Evolutionary conservation across 2,888 invertebrate genomes (phyloP), one percentile per base, ranked within the genome.

Genomic region (Philereme vetulata): DNA sequence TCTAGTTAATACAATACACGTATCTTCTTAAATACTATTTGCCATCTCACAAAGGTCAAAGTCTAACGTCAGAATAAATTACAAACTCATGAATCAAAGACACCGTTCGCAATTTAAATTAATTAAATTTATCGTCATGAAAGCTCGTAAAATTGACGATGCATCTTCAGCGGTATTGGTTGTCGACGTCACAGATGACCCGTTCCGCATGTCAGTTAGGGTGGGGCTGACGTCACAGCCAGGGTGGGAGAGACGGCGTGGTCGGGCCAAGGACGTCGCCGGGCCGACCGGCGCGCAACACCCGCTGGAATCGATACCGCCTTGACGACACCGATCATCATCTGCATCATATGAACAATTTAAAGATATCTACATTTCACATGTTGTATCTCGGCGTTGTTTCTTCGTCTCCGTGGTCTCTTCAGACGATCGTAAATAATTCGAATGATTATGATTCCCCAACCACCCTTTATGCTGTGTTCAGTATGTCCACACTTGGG

Each of bases 221-320:
- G 82, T 76, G 81, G 77, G 81, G 69, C 65, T 88, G 88, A 88
- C 89, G 90, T 89, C 85, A 21, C 21, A 86, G 75, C 58, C 59
- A 72, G 80, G 80, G 76, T 74, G 75, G 74, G 74, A 70, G 79
- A 82, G 85, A 85, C 85, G 82, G 81, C 81, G 78, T 81, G 83
- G 80, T 81, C 71, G 82, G 85, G 87, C 90, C 91, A 91, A 91
- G 91, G 91, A 85, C 91, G 90, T 90, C 90, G 83, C 89, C 89
- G 78, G 83, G 90, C 88, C 90, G 89, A 90, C 90, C 79, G 85
- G 75, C 85, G 82, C 87, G 88, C 85, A 85, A 89, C 89, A 90
- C 81, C 83, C 81, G 75, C 72, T 76, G 72, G 77, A 88, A 91
- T 91, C 91, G 83, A 91, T 91, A 90, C 74, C 67, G 64, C 65